These are phyloP conservation scores for Meleagris gallopavo DNA, from an alignment of 2,113 vertebrate genomes.

Conservation along the genomic window DNA sequence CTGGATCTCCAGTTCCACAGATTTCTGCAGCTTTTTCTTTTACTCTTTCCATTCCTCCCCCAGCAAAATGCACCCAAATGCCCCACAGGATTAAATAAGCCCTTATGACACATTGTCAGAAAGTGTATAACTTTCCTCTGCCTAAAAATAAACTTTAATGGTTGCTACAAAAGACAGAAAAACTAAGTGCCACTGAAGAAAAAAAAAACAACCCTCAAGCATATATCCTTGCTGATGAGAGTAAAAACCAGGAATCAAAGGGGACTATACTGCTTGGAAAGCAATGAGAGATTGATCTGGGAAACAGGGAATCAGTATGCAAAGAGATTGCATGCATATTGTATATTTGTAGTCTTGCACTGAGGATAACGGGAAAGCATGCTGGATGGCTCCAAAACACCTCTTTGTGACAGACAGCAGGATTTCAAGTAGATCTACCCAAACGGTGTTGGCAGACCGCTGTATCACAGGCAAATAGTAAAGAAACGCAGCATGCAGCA, in stretches of 20 bases:
- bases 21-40: conserved; percentile 51
- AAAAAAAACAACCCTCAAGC: neutral
- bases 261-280: neutral
- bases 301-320: conserved; percentile 12
- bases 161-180: conserved; percentile 9
- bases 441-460: neutral
- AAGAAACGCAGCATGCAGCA: conserved; percentile 3
- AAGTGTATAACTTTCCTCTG: conserved; percentile 32
- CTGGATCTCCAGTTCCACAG: conserved; percentile 42
- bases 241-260: neutral
- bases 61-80: conserved; percentile 59
- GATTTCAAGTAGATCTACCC: neutral
- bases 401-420: conserved; percentile 29
- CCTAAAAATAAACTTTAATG: conserved; percentile 19
- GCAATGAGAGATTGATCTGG: neutral
- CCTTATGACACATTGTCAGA: neutral
- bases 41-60: neutral
- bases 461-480: neutral
- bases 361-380: neutral
- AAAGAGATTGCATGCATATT: neutral
- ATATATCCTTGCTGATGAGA: neutral
- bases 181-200: neutral
- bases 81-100: conserved; percentile 47
- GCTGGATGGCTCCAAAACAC: neutral
- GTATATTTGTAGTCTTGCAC: neutral